These are phyloP conservation scores for Tetrax tetrax DNA, from an alignment of 2,113 vertebrate species.

Conservation along the genomic window DNA sequence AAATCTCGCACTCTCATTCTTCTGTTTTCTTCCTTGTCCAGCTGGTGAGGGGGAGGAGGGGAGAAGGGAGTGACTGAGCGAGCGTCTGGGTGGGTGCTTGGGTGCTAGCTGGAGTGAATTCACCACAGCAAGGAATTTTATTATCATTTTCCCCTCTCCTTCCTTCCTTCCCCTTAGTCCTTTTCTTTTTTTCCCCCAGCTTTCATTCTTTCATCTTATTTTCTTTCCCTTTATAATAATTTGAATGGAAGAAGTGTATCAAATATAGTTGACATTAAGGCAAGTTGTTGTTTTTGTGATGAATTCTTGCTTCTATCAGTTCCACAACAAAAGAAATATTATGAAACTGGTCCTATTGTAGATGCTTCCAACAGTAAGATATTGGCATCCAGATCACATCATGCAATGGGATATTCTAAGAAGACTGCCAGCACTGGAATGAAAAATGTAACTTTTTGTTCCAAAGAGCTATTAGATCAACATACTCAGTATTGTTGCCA, in stretches of 20 bases:
- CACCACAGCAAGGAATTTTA: not conserved
- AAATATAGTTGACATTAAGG: not conserved
- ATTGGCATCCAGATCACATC: not conserved
- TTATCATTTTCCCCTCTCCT: not conserved
- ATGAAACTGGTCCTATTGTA: not conserved
- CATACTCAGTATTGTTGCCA: not conserved
- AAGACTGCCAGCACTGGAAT: not conserved
- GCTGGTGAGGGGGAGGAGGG: accelerated
- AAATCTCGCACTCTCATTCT: not conserved
- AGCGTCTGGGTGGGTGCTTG: not conserved
- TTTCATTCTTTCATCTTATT: not conserved
- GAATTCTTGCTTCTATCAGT: not conserved
- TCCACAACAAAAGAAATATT: not conserved
- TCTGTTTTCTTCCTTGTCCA: not conserved
- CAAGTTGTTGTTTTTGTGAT: not conserved
- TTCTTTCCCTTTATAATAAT: not conserved
- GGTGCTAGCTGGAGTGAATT: not conserved
- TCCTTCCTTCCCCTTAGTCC: not conserved
- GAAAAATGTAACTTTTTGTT: not conserved
- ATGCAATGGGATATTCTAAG: not conserved
- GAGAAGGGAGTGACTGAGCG: not conserved
- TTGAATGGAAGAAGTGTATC: not conserved
- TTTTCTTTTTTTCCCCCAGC: not conserved
- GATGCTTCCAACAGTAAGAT: not conserved
- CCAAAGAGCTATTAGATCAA: not conserved